Evolutionary conservation across 2,888 invertebrate genomes (phyloP).

Genomic region (Calameuta pallipes): DNA sequence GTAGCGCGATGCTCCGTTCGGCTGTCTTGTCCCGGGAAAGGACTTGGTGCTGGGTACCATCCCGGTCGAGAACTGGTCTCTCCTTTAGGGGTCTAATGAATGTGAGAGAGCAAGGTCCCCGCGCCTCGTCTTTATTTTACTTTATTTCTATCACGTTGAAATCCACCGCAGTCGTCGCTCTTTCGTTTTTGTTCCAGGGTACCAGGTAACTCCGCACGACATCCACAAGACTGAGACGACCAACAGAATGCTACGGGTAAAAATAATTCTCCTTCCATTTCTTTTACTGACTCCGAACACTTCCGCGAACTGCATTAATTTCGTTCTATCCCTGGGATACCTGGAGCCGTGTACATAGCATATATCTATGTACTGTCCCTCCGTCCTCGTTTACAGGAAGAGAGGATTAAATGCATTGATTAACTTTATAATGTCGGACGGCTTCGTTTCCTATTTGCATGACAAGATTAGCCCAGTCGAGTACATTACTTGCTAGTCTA

Average conservation of each 20-base stretch:
- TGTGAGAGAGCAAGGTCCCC: conserved; percentile 43
- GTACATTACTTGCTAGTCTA: background rate
- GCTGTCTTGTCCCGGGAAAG: background rate
- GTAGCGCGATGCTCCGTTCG: background rate
- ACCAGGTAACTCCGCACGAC: conserved; percentile 62
- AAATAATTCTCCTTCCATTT: background rate
- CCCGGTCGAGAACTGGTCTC: conserved; percentile 46
- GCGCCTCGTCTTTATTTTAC: conserved; percentile 27
- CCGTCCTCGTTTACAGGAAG: background rate
- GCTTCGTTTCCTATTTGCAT: background rate
- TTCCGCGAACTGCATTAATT: background rate
- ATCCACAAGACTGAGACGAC: conserved; percentile 44
- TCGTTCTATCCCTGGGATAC: background rate
- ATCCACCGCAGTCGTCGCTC: conserved; percentile 31
- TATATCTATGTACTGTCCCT: background rate
- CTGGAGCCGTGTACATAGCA: background rate
- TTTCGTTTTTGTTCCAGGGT: conserved; percentile 52
- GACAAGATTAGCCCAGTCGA: background rate
- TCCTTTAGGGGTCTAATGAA: conserved; percentile 54
- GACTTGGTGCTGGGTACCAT: conserved; percentile 6
- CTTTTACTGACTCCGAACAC: background rate
- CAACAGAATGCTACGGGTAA: conserved; percentile 76
- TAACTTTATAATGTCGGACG: background rate
- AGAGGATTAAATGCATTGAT: background rate
- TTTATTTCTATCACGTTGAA: conserved; percentile 34